phyloP scores from a whole-genome alignment of 2,888 invertebrate species.

The Melangyna quadrimaculata region DNA sequence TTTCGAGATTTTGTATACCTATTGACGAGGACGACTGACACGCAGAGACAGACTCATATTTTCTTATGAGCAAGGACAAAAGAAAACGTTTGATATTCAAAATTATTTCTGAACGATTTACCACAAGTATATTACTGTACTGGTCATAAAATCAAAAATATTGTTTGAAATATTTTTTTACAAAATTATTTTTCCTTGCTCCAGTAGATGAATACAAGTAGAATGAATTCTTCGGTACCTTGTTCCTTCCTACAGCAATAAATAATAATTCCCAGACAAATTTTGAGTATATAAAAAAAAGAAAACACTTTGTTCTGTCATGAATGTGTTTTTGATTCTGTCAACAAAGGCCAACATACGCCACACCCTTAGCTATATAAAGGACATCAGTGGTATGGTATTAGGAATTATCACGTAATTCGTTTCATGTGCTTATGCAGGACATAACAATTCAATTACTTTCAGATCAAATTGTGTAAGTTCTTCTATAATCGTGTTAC shows the following conservation, averaged over 20 bases:
- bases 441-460: conserved; percentile 56
- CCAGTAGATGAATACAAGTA: too few relatives aligned
- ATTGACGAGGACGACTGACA: background rate
- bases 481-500: conserved; percentile 30
- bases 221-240: background rate
- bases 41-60: background rate
- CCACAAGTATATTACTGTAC: conserved; percentile 47
- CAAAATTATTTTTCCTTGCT: conserved; percentile 33
- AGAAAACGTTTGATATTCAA: conserved; percentile 67
- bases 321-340: background rate
- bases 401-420: conserved; percentile 37
- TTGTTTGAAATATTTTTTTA: conserved; percentile 70
- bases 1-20: conserved; percentile 11
- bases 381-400: background rate
- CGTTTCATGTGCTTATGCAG: conserved; percentile 32
- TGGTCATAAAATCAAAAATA: conserved; percentile 63
- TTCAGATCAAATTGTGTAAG: conserved; percentile 45
- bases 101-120: conserved; percentile 69
- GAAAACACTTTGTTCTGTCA: conserved; percentile 10
- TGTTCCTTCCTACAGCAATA: background rate
- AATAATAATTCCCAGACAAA: background rate
- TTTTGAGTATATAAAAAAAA: background rate
- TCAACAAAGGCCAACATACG: background rate
- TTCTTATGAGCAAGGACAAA: conserved; percentile 33
- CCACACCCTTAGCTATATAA: background rate